Base-by-base conservation (phyloP, 2,797 vertebrate species). In the Psittacula echo region DNA sequence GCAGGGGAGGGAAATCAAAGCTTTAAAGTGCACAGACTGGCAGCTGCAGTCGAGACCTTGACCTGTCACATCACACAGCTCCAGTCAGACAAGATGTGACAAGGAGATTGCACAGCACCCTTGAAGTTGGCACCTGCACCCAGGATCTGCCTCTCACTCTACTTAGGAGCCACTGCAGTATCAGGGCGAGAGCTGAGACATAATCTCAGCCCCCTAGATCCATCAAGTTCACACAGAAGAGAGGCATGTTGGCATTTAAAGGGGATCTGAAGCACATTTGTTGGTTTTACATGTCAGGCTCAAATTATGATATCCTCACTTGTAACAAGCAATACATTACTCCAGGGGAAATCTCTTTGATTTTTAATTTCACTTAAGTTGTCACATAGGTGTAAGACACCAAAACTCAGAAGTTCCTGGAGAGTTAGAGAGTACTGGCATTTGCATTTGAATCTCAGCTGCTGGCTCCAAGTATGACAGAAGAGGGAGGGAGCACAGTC, bases 351-450 rank as follows among this genome's bases (percentile, higher is more conserved):
- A 94, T 76, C 39, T 72, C 84, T 95, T 89, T 90, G 90, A 87
- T 89, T 95, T 97, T 92, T 93, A 92, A 93, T 90, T 90, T 95
- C 90, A 85, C 81, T 85, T 85, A 51, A 93, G 81, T 87, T 94
- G 62, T 95, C 92, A 90, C 92, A 90, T 67, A 93, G 87, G 81
- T 82, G 81, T 93, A 96, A 94, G 87, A 87, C 86, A 95, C 92
- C 65, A 85, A 95, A 92, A 77, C 72, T 89, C 71, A 77, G 39
- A 95, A 93, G 93, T 85, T 92, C 84, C 92, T 68, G 56, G 88
- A 92, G 91, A 90, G 76, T 84, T 80, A 86, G 81, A 82, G 80
- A 85, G 54, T 90, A 87, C 80, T 70, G 32, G 47, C 21, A 86
- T 87, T 95, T 94, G 64, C 89, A 90, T 94, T 94, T 90, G 83